Conservation (phyloP, 2,797 vertebrate genomes). For the Oceanodroma leucorhoa region DNA sequence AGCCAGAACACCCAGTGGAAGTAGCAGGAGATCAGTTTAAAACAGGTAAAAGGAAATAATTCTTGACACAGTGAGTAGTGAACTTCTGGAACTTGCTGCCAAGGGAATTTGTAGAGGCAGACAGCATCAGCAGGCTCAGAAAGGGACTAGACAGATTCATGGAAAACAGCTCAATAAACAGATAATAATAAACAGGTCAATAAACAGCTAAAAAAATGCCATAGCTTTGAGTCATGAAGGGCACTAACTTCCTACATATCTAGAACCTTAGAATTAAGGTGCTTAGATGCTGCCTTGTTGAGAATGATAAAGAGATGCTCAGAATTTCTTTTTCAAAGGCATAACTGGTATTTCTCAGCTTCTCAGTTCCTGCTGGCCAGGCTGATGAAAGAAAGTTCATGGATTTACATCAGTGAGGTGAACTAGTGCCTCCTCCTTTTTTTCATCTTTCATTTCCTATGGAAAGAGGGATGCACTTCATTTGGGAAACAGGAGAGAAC, state of each 20-base stretch:
- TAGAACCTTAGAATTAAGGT: constrained; percentile 14
- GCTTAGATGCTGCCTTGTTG: background rate
- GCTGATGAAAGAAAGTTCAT: background rate
- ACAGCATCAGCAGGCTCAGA: constrained; percentile 33
- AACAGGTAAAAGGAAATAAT: background rate
- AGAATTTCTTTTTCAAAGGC: background rate
- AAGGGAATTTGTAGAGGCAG: constrained; percentile 21
- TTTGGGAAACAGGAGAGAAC: background rate
- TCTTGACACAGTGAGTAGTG: background rate
- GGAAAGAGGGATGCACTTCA: background rate
- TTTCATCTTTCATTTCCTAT: background rate
- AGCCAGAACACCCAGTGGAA: background rate
- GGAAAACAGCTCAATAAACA: constrained; percentile 60
- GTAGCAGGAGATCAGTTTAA: background rate
- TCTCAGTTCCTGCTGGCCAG: background rate
- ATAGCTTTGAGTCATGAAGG: background rate
- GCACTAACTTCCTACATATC: background rate
- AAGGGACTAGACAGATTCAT: constrained; percentile 38
- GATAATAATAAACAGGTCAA: constrained; percentile 55
- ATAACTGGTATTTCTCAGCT: background rate
- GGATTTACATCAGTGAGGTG: background rate
- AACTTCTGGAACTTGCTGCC: constrained; percentile 36
- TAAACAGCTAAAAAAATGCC: constrained; percentile 16
- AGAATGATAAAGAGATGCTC: background rate
- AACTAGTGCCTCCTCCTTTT: background rate